Evolutionary conservation across 1,140 invertebrate species (phyloP).

Genomic region (Sinonovacula constricta): DNA sequence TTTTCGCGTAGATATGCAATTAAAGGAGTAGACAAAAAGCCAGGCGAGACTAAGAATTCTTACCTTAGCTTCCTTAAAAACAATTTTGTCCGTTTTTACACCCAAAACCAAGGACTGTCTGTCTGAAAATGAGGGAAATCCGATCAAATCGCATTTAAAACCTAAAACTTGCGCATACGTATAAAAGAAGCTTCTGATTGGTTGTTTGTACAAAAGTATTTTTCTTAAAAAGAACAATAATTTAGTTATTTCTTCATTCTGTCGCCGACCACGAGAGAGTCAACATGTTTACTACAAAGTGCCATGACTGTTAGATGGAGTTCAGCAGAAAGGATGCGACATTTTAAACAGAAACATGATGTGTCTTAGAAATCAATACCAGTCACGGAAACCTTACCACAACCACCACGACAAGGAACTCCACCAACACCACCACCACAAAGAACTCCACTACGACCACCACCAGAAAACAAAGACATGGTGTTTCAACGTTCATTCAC

Average conservation of each 20-base stretch:
- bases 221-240: not conserved
- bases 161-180: not conserved
- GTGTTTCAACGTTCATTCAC: not conserved
- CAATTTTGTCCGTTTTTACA: not conserved
- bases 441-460: not conserved
- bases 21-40: no score
- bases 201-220: not conserved
- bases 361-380: not conserved
- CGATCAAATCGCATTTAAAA: not conserved
- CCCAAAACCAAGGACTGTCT: not conserved
- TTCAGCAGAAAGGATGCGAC: not conserved
- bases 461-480: not conserved
- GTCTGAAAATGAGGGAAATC: not conserved
- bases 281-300: constrained; percentile 11
- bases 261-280: not conserved
- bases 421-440: not conserved
- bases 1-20: no score
- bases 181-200: not conserved
- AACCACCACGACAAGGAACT: not conserved
- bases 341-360: not conserved
- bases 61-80: not conserved
- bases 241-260: no score
- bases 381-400: not conserved
- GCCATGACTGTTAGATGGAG: not conserved
- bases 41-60: no score